Evolutionary conservation across 2,113 vertebrate species (phyloP).

Genomic region (Ivindomyrus marchei): DNA sequence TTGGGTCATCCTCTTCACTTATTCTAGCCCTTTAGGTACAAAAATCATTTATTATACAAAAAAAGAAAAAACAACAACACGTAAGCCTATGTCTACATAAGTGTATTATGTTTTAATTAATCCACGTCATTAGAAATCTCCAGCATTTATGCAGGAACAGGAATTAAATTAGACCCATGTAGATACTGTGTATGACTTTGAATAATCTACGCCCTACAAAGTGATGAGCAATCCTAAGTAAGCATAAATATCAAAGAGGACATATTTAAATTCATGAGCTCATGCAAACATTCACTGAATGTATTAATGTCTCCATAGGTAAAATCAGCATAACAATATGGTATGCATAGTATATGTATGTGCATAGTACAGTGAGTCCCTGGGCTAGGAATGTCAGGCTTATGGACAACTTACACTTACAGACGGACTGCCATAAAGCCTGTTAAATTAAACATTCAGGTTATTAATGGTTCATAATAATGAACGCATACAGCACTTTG

Average conservation of each 20-base stretch:
- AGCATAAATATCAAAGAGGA: not conserved
- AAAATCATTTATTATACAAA: not conserved
- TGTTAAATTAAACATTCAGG: not conserved
- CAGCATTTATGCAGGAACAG: slow-evolving; percentile 1
- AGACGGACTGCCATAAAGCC: not conserved
- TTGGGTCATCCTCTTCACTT: slow-evolving; percentile 40
- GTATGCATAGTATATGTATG: not conserved
- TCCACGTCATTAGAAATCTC: slow-evolving; percentile 16
- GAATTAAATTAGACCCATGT: slow-evolving; percentile 18
- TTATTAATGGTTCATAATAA: not conserved
- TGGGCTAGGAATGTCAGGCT: not conserved
- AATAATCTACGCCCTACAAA: slow-evolving; percentile 11
- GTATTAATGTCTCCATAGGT: not conserved
- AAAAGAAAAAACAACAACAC: slow-evolving; percentile 9
- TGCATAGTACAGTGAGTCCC: not conserved
- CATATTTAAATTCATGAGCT: slow-evolving; percentile 1
- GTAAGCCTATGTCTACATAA: not conserved
- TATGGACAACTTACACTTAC: not conserved
- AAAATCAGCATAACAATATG: not conserved
- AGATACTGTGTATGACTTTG: not conserved
- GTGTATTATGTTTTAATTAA: slow-evolving; percentile 10
- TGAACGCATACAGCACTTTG: not conserved
- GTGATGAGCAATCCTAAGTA: not conserved
- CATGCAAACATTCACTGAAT: not conserved
- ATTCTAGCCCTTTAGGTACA: slow-evolving; percentile 1